Evolutionary conservation across 2,113 vertebrate species (phyloP).

Genomic region (Tetrao urogallus): DNA sequence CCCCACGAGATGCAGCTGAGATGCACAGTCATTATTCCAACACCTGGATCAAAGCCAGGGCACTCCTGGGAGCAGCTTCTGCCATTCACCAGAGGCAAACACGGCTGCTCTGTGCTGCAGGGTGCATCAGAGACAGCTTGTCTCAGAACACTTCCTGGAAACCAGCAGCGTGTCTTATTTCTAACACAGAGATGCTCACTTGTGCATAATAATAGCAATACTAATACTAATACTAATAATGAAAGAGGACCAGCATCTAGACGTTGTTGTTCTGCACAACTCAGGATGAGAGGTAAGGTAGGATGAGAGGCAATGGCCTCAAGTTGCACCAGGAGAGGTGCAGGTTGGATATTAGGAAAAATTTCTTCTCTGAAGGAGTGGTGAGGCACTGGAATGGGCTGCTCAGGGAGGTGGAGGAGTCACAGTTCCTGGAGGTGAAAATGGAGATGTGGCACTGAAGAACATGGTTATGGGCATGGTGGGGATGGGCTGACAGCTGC

Average conservation of each 20-base stretch:
- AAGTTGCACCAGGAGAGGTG: too few relatives aligned
- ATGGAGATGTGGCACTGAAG: too few relatives aligned
- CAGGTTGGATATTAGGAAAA: too few relatives aligned
- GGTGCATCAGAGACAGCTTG: fast-evolving
- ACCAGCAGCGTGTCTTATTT: not conserved
- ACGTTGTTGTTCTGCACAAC: not conserved
- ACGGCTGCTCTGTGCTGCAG: not conserved
- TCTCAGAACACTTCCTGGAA: not conserved
- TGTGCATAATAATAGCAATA: not conserved
- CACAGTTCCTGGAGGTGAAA: too few relatives aligned
- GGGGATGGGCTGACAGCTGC: too few relatives aligned
- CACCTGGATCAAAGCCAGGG: not conserved
- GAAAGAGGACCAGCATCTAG: not conserved
- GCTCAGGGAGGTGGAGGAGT: too few relatives aligned
- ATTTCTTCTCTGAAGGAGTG: too few relatives aligned
- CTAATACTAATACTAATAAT: not conserved
- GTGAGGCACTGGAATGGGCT: too few relatives aligned
- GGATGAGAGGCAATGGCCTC: too few relatives aligned
- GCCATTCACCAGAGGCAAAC: not conserved
- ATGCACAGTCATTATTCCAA: not conserved
- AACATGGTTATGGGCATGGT: too few relatives aligned
- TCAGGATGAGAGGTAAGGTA: not conserved
- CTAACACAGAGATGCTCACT: not conserved
- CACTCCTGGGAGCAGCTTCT: not conserved
- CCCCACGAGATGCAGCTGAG: not conserved